These are phyloP conservation scores for Helicoverpa zea DNA, from an alignment of 1,140 invertebrate genomes.

Conservation along the genomic window DNA sequence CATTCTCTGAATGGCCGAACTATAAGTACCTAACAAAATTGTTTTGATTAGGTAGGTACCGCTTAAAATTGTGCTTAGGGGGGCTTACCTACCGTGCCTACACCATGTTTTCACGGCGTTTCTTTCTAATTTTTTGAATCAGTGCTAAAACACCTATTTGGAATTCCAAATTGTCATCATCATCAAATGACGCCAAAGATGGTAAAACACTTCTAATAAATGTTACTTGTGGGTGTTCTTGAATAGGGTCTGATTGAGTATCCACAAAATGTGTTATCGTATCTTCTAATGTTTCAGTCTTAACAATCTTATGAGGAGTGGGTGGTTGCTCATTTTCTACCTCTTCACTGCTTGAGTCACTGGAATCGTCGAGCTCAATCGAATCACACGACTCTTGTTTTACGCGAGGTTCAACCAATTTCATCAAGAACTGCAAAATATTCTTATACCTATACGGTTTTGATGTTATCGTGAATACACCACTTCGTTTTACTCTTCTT, in stretches of 20 bases:
- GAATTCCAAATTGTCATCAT: slow-evolving; percentile 8
- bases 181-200: background rate
- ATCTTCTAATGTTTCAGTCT: background rate
- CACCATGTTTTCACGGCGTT: background rate
- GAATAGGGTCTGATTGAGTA: background rate
- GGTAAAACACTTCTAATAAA: background rate
- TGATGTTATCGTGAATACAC: background rate
- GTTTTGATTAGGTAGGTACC: too few species aligned
- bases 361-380: background rate
- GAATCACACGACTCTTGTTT: background rate
- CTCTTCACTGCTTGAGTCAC: background rate
- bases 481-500: background rate
- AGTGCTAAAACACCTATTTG: background rate
- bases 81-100: too few species aligned
- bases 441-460: background rate
- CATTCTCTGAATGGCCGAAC: too few species aligned
- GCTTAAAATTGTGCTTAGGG: too few species aligned
- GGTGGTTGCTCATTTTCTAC: background rate
- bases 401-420: background rate
- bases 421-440: background rate
- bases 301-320: background rate
- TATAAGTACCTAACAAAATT: too few species aligned
- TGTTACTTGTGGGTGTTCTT: background rate
- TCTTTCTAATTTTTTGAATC: background rate
- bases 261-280: background rate